Percentiles rank a stretch among this genome's conserved stretches.
These are phyloP conservation scores for Erebia epiphron DNA, from an alignment of 2,888 invertebrate genomes.

Conservation along the genomic window DNA sequence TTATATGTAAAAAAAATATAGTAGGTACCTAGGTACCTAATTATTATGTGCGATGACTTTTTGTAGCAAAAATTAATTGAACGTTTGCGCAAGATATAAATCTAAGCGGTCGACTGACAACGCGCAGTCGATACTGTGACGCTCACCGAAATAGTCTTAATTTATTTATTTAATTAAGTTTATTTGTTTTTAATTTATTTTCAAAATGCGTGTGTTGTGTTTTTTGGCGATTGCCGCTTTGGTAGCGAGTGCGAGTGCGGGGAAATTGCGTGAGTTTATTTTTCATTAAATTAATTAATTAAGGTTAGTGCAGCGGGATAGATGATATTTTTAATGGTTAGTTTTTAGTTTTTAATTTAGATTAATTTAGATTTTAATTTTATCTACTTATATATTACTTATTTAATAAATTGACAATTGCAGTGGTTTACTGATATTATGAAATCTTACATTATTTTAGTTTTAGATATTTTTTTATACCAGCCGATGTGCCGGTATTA, in stretches of 20 bases:
- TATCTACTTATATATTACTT: too few species aligned
- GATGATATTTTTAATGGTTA: too few species aligned
- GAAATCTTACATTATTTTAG: too few species aligned
- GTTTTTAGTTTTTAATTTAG: too few species aligned
- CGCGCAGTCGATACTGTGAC: slow-evolving; percentile 47
- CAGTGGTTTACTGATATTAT: too few species aligned
- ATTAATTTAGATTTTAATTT: too few species aligned
- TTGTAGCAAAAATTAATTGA: not conserved
- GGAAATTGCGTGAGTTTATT: slow-evolving; percentile 63
- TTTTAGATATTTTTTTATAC: too few species aligned
- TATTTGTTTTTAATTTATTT: slow-evolving; percentile 37
- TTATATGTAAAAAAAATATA: not conserved
- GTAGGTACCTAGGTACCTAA: not conserved
- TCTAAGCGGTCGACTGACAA: slow-evolving; percentile 34
- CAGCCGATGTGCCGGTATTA: too few species aligned
- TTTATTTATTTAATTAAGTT: slow-evolving; percentile 18
- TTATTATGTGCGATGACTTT: not conserved
- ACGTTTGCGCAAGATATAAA: slow-evolving; percentile 54
- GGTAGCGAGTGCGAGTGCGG: slow-evolving; percentile 49
- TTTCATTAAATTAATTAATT: not conserved
- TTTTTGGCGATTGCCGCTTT: slow-evolving; percentile 50
- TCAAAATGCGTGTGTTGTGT: slow-evolving; percentile 53
- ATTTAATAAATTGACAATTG: too few species aligned
- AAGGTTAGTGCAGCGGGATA: too few species aligned
- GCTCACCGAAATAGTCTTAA: slow-evolving; percentile 34